Evolutionary conservation across 30 jellyfish, hydroid and myxozoan genomes (phyloP).

Genomic region (Hydra vulgaris): DNA sequence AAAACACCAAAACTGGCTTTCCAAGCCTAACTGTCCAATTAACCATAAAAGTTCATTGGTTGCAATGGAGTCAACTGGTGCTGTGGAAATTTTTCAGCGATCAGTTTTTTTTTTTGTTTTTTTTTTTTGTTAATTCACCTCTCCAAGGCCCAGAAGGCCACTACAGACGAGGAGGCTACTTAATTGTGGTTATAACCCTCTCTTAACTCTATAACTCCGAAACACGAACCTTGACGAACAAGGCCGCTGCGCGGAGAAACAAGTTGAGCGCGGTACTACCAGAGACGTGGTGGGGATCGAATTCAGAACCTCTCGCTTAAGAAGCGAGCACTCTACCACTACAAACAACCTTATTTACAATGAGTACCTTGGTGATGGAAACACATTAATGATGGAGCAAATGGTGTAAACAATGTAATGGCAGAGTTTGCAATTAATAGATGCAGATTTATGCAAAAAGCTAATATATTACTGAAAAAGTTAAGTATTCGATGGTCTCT

Average conservation of each 20-base stretch:
- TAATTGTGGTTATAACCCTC: no score
- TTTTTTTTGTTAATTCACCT: no score
- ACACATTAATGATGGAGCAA: not conserved
- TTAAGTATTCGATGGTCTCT: not conserved
- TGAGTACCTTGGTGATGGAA: not conserved
- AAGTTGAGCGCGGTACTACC: no score
- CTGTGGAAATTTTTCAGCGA: not conserved
- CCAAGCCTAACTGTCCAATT: conserved; percentile 2
- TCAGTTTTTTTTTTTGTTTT: not conserved
- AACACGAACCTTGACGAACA: no score
- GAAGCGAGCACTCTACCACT: no score
- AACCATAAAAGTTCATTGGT: not conserved
- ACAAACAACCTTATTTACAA: not conserved
- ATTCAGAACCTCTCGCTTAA: no score
- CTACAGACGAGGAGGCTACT: not conserved
- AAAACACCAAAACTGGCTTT: not conserved
- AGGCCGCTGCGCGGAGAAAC: no score
- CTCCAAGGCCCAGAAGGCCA: no score
- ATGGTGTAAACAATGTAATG: not conserved
- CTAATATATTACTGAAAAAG: not conserved
- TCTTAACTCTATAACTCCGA: no score
- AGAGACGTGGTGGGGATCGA: no score
- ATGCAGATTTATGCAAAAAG: not conserved
- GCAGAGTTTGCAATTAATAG: not conserved
- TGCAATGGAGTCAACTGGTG: conserved; percentile 6